These are phyloP conservation scores for Ptilodon capucinus DNA, from an alignment of 2,888 invertebrate genomes.

Conservation along the genomic window DNA sequence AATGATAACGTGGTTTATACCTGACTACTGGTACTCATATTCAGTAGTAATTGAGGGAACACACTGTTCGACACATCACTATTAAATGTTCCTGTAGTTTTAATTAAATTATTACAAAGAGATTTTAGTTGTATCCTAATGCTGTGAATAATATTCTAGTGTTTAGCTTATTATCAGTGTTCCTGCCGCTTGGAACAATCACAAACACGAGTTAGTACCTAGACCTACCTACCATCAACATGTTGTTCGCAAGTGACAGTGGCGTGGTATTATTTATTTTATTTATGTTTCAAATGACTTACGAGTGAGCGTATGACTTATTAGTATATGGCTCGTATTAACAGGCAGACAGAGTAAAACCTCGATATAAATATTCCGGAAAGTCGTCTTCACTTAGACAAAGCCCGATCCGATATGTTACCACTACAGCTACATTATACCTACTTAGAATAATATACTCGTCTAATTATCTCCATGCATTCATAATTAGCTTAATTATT, in stretches of 20 bases:
- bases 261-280: not conserved
- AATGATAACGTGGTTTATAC: constrained; percentile 63
- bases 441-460: too few relatives aligned
- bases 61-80: constrained; percentile 13
- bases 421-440: too few relatives aligned
- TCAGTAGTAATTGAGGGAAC: constrained; percentile 44
- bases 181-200: not conserved
- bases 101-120: not conserved
- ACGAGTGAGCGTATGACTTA: not conserved
- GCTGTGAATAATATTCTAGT: not conserved
- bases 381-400: too few relatives aligned
- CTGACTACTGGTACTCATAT: constrained; percentile 49
- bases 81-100: not conserved
- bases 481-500: not conserved
- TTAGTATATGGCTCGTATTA: too few relatives aligned
- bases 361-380: too few relatives aligned
- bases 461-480: not conserved
- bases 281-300: not conserved
- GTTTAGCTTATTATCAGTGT: not conserved
- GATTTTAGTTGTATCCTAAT: not conserved
- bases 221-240: too few relatives aligned
- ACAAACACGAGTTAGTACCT: too few relatives aligned
- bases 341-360: too few relatives aligned
- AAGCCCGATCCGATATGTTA: too few relatives aligned
- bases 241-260: constrained; percentile 1